These are phyloP conservation scores for Acyrthosiphon pisum DNA, from an alignment of 1,140 invertebrate genomes.

Conservation along the genomic window DNA sequence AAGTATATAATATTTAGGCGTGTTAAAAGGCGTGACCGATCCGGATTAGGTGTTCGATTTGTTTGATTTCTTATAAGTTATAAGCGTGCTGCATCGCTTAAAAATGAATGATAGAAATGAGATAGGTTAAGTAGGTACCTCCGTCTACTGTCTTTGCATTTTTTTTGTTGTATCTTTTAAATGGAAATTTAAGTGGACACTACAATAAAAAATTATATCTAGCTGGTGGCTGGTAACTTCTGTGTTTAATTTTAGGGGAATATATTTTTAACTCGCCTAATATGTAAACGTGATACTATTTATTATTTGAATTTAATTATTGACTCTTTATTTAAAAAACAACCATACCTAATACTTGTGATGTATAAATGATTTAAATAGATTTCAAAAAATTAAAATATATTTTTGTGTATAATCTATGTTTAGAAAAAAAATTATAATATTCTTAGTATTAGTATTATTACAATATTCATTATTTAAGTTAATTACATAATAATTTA, in stretches of 20 bases:
- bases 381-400: too few relatives aligned
- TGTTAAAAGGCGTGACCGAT: slow-evolving; percentile 53
- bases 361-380: too few relatives aligned
- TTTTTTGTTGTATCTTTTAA: neutral
- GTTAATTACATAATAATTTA: neutral
- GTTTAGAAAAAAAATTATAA: neutral
- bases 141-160: neutral
- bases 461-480: neutral
- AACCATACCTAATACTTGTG: neutral
- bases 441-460: too few relatives aligned
- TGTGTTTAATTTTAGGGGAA: too few relatives aligned
- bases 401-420: neutral
- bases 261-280: too few relatives aligned
- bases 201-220: neutral
- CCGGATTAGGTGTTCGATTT: slow-evolving; percentile 42
- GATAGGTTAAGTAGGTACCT: neutral
- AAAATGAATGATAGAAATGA: neutral
- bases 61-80: slow-evolving; percentile 5
- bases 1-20: slow-evolving; percentile 48
- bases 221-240: too few relatives aligned
- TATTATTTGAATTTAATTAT: neutral
- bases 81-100: neutral
- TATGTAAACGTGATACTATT: neutral
- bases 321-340: neutral
- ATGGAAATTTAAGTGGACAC: neutral